Evolutionary conservation across 2,888 invertebrate species (phyloP).

Genomic region (Zelleria hepariella): DNA sequence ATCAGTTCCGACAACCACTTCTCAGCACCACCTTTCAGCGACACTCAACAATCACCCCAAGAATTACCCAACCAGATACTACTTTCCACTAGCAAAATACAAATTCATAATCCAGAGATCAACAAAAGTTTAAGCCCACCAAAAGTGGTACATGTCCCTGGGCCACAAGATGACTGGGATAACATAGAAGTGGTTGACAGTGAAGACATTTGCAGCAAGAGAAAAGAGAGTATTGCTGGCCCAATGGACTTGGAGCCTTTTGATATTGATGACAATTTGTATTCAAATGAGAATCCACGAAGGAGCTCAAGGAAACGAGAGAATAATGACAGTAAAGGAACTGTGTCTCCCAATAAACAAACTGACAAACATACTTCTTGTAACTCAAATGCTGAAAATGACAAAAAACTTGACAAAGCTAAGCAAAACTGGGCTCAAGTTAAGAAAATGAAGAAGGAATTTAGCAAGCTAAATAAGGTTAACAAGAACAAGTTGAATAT

Average conservation of each 20-base stretch:
- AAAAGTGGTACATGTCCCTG: constrained; percentile 27
- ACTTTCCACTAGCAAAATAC: constrained; percentile 36
- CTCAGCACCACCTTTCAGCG: constrained; percentile 35
- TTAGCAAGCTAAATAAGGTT: constrained; percentile 50
- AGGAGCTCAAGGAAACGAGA: constrained; percentile 52
- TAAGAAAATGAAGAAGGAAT: constrained; percentile 60
- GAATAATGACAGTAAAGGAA: constrained; percentile 20
- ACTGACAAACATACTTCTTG: constrained; percentile 30
- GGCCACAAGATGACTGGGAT: constrained; percentile 53
- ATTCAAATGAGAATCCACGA: constrained; percentile 39
- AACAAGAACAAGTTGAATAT: constrained; percentile 57
- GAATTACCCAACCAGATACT: constrained; percentile 25
- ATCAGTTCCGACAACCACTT: constrained; percentile 55
- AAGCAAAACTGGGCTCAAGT: constrained; percentile 57
- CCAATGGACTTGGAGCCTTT: constrained; percentile 44
- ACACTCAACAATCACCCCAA: constrained; percentile 31
- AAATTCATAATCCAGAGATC: constrained; percentile 31
- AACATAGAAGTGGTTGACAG: constrained; percentile 49
- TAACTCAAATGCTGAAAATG: constrained; percentile 29
- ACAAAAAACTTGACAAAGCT: constrained; percentile 30
- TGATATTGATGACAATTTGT: constrained; percentile 36
- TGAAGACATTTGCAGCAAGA: constrained; percentile 25
- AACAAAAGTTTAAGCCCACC: constrained; percentile 26
- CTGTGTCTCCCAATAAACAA: constrained; percentile 15
- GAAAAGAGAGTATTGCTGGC: constrained; percentile 34